phyloP scores from a whole-genome alignment of 2,888 invertebrate genomes.

The Parapristionchus giblindavisi region DNA sequence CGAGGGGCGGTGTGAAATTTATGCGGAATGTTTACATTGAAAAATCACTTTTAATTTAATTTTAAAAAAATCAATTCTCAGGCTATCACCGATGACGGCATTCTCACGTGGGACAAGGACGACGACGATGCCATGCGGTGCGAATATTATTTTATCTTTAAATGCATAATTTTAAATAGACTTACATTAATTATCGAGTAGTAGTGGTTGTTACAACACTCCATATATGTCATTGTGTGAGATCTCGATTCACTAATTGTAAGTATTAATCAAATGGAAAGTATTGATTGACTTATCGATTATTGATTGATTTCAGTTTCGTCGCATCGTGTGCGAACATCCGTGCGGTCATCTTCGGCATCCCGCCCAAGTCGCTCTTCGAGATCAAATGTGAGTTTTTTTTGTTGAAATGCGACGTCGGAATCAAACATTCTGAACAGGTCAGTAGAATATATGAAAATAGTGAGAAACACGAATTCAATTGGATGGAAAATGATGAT shows the following conservation, averaged over 20 bases:
- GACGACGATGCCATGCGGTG: slow-evolving; percentile 73
- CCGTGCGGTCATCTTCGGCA: slow-evolving; percentile 87
- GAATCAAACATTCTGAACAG: too few species aligned
- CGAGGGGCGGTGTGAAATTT: too few species aligned
- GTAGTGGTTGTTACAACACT: neutral
- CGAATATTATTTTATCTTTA: neutral
- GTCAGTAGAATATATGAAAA: neutral
- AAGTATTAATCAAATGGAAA: neutral
- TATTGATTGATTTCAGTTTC: slow-evolving; percentile 77
- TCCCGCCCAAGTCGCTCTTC: slow-evolving; percentile 86
- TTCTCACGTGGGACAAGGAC: slow-evolving; percentile 74
- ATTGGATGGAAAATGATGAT: too few species aligned
- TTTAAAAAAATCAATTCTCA: neutral
- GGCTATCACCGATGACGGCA: neutral
- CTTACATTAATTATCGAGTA: too few species aligned
- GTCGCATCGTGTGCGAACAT: slow-evolving; percentile 94
- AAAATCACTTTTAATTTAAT: neutral
- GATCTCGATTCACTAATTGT: neutral
- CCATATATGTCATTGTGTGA: slow-evolving; percentile 72
- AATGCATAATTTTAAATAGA: too few species aligned
- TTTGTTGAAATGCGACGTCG: neutral
- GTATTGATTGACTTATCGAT: neutral
- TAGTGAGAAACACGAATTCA: too few species aligned
- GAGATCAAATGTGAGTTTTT: slow-evolving; percentile 86
- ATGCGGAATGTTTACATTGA: slow-evolving; percentile 41